Conservation (phyloP, 2,888 invertebrate species). For the Mimas tiliae region DNA sequence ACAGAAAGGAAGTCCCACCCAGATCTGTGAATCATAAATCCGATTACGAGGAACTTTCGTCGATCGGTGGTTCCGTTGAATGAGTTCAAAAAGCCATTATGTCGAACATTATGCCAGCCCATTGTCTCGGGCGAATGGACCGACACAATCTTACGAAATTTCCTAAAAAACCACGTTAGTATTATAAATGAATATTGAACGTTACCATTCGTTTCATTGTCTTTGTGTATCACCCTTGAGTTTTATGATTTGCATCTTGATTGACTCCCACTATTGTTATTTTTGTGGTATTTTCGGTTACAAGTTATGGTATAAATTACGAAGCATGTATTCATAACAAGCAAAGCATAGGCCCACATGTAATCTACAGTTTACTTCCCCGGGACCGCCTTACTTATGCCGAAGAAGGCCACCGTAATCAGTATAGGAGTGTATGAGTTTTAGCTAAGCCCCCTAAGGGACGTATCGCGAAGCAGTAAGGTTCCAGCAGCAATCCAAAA, state of each 20-base stretch:
- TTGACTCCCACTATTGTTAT: conserved; percentile 14
- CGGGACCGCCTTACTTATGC: no score
- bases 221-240: conserved; percentile 46
- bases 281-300: conserved; percentile 8
- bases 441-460: no score
- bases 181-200: conserved; percentile 65
- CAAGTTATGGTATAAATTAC: background rate
- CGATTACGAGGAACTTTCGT: conserved; percentile 71
- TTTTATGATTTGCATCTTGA: conserved; percentile 23
- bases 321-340: background rate
- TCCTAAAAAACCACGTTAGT: conserved; percentile 76
- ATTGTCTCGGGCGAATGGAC: conserved; percentile 81
- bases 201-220: conserved; percentile 65
- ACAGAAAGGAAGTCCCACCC: conserved; percentile 70
- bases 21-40: conserved; percentile 68
- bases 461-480: no score
- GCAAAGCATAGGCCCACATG: background rate
- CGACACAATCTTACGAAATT: conserved; percentile 83
- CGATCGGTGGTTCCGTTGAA: conserved; percentile 75
- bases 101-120: conserved; percentile 75
- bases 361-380: background rate
- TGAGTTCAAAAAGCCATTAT: conserved; percentile 80
- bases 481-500: no score
- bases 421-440: no score
- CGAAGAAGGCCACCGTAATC: no score